Evolutionary conservation across 1,140 invertebrate genomes (phyloP), one percentile per base, ranked within the genome.

Genomic region (Chrysopa pallens): DNA sequence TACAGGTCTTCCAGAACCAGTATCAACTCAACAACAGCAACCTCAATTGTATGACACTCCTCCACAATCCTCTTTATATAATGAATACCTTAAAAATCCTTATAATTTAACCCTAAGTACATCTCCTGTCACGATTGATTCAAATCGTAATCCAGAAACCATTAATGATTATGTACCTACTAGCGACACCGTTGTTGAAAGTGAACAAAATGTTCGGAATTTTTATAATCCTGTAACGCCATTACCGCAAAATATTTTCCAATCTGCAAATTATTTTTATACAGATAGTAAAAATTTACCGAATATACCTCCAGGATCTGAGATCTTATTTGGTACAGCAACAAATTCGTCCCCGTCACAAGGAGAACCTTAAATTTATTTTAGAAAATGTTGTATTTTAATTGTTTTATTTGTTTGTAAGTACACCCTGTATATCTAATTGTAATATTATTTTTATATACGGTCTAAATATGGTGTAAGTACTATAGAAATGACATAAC

Each of bases 191-290:
- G 35, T 23, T 23, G 17, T 3, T 3, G 5, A 3, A 4, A 13
- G 8, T 27, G 29, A 29, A 43, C 0, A 59, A 56, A 13, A 49
- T 57, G 29, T 51, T 35, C 48, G 31, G 44, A 44, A 45, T 12
- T 42, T 23, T 38, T 43, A 11, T 44, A 45, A 41, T 7, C 45
- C 6, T 39, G 37, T 29, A 15, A 60, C 12, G 59, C 59, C 6
- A 50, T 62, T 40, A 59, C 17, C 17, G 15, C 48, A 29, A 13
- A 51, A 48, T 49, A 46, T 55, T 46, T 58, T 57, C 39, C 52
- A 53, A 43, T 58, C 60, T 28, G 51, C 68, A 0, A 72, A 67
- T 52, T 76, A 75, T 50, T 76, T 76, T 50, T 64, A 63, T 38
- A 60, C 62, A 0, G 63, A 65, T 40, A 61, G 64, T 13, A 62